These are phyloP conservation scores for Ameiurus melas DNA, from an alignment of 2,113 vertebrate species.

Conservation along the genomic window DNA sequence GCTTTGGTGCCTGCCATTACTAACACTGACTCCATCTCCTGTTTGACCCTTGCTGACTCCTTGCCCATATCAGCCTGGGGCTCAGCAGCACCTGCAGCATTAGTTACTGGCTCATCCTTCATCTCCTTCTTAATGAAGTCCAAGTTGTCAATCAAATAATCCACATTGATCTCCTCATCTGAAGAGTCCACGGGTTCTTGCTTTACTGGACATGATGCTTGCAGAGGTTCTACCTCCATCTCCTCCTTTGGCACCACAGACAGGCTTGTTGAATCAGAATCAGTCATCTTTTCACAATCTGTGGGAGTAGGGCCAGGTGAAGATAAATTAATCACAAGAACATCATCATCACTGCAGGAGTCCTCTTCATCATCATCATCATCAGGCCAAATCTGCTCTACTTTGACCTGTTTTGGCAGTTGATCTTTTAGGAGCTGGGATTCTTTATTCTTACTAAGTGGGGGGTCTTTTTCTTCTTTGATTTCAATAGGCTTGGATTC, in stretches of 20 bases:
- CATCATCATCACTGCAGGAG: conserved; percentile 17
- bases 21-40: conserved; percentile 54
- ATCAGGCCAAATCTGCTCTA: conserved; percentile 56
- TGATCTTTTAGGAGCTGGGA: conserved; percentile 10
- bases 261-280: not conserved
- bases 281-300: conserved; percentile 31
- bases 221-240: conserved; percentile 24
- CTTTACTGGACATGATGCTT: conserved; percentile 45
- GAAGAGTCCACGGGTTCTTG: conserved; percentile 58
- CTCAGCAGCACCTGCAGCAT: not conserved
- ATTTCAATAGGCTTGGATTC: conserved; percentile 27
- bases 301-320: not conserved
- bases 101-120: conserved; percentile 7
- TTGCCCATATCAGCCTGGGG: conserved; percentile 46
- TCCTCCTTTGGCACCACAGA: conserved; percentile 14
- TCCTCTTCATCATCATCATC: conserved; percentile 25
- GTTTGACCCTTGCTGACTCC: conserved; percentile 43
- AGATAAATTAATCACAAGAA: conserved; percentile 42
- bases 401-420: conserved; percentile 46
- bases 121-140: conserved; percentile 64
- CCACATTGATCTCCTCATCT: conserved; percentile 70
- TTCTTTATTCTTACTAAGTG: not conserved
- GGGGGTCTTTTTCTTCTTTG: conserved; percentile 36
- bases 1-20: conserved; percentile 66
- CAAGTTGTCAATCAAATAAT: conserved; percentile 69